Conservation (phyloP, 2,113 vertebrate genomes). For the Silurus meridionalis region DNA sequence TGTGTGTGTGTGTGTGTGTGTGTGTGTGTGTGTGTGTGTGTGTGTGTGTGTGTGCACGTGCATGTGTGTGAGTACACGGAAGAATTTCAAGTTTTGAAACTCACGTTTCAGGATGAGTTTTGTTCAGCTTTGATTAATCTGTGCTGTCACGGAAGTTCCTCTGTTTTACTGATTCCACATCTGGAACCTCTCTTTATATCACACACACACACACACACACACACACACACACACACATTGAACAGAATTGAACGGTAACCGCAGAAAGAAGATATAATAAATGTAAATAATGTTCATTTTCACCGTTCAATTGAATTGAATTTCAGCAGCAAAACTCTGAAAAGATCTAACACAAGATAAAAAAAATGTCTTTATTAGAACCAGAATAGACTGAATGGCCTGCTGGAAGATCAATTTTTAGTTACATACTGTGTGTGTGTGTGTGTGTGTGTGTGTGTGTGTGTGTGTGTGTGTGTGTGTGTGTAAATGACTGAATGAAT, state of each 20-base stretch:
- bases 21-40: constrained; percentile 20
- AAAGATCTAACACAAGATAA: background rate
- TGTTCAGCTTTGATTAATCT: constrained; percentile 74
- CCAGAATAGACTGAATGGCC: background rate
- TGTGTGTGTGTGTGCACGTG: constrained; percentile 15
- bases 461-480: too few relatives aligned
- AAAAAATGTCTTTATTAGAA: background rate
- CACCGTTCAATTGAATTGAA: background rate
- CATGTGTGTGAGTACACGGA: constrained; percentile 2
- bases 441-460: too few relatives aligned
- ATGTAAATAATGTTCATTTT: constrained; percentile 8
- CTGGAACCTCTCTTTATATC: constrained; percentile 69
- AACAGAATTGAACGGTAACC: background rate
- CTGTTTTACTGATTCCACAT: constrained; percentile 77
- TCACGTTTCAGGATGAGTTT: constrained; percentile 63
- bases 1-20: constrained; percentile 15
- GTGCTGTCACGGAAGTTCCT: constrained; percentile 70
- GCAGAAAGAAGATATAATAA: background rate
- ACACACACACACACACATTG: background rate
- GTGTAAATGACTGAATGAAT: too few relatives aligned
- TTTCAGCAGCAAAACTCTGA: background rate
- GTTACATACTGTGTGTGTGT: too few relatives aligned
- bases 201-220: background rate
- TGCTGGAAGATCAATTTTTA: background rate
- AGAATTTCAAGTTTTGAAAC: constrained; percentile 2